A percentile compares a stretch with the other conserved stretches of the same genome.
Conservation (phyloP, 92 coral and sea anemone genomes). For the Isaurus tuberculatus region DNA sequence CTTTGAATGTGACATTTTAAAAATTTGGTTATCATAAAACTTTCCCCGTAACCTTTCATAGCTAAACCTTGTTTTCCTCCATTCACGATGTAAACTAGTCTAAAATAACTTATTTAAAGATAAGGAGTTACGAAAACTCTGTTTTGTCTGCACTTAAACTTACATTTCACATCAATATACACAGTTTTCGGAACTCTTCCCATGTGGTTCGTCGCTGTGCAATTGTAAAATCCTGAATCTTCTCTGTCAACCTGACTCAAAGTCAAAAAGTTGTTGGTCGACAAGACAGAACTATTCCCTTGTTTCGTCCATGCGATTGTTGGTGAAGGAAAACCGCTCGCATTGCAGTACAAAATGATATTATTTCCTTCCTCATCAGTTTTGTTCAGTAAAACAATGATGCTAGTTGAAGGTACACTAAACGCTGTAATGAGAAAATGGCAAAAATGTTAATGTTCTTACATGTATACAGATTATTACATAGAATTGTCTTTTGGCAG, state of each 20-base stretch:
- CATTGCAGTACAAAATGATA: not conserved
- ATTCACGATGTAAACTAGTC: too few species aligned
- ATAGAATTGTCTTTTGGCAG: too few species aligned
- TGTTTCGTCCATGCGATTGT: not conserved
- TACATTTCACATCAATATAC: not conserved
- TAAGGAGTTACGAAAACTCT: too few species aligned
- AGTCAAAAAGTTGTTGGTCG: not conserved
- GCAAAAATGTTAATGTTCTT: too few species aligned
- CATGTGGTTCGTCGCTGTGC: constrained; percentile 6
- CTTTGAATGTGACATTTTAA: too few species aligned
- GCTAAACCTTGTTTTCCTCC: too few species aligned
- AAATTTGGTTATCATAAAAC: too few species aligned
- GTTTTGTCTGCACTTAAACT: not conserved
- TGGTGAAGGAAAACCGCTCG: not conserved
- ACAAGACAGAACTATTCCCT: not conserved
- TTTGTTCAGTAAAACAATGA: not conserved
- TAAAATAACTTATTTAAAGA: too few species aligned
- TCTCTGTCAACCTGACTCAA: not conserved
- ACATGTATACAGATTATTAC: too few species aligned
- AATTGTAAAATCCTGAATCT: not conserved
- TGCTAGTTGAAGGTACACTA: not conserved
- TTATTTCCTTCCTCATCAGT: not conserved
- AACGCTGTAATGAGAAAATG: not conserved
- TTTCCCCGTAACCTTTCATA: too few species aligned
- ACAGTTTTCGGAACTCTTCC: not conserved